Evolutionary conservation across 2,888 invertebrate species (phyloP).

Genomic region (Gandaritis pyraliata): DNA sequence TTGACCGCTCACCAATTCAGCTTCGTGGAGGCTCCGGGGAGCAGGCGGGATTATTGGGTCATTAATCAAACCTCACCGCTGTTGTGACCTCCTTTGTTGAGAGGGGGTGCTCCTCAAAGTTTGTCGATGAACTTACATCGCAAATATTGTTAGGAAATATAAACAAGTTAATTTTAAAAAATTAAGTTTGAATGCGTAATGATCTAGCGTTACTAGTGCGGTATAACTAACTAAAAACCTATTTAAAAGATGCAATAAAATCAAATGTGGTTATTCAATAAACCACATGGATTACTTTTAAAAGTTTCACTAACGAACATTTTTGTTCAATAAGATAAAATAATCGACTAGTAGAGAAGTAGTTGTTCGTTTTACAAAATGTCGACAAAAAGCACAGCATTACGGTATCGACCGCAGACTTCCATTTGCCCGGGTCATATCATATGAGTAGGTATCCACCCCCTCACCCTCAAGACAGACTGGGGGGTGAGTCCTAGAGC

Average conservation of each 20-base stretch:
- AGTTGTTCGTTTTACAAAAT: slow-evolving; percentile 8
- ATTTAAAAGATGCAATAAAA: no score
- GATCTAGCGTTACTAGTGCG: not conserved
- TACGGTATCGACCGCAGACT: slow-evolving; percentile 66
- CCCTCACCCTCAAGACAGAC: slow-evolving; percentile 30
- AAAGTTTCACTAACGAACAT: no score
- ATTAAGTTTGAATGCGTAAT: not conserved
- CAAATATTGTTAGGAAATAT: not conserved
- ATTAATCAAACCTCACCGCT: slow-evolving; percentile 76
- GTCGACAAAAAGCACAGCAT: slow-evolving; percentile 49
- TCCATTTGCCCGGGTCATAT: slow-evolving; percentile 56
- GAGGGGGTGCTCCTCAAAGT: slow-evolving; percentile 12
- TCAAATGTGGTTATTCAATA: no score
- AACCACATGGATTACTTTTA: no score
- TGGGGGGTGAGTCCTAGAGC: slow-evolving; percentile 15
- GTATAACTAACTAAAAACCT: no score
- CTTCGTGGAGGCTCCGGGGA: slow-evolving; percentile 80
- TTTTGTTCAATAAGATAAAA: no score
- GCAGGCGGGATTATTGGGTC: slow-evolving; percentile 79
- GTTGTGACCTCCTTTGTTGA: slow-evolving; percentile 47
- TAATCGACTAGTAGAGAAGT: not conserved
- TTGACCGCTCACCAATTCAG: slow-evolving; percentile 83
- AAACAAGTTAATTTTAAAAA: no score
- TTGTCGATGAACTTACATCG: slow-evolving; percentile 49
- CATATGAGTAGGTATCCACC: slow-evolving; percentile 46